phyloP scores from a whole-genome alignment of 2,888 invertebrate genomes.

The Lamellibrachia columna region DNA sequence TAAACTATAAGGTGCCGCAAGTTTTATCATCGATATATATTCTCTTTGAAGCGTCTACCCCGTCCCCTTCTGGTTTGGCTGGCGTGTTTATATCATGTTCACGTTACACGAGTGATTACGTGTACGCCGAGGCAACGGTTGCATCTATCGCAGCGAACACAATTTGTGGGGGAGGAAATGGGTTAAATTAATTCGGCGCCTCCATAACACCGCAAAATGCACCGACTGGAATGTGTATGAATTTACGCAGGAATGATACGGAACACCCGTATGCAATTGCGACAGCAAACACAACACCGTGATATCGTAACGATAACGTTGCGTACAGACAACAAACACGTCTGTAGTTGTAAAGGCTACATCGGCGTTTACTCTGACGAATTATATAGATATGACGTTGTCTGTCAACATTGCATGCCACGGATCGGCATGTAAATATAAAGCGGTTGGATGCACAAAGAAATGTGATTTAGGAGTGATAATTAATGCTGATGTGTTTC shows the following conservation, averaged over 20 bases:
- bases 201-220: neutral
- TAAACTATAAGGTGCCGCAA: neutral
- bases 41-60: slow-evolving; percentile 8
- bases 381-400: neutral
- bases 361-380: neutral
- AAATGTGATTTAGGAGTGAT: neutral
- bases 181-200: neutral
- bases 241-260: neutral
- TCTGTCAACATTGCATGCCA: neutral
- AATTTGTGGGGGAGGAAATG: neutral
- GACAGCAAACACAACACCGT: neutral
- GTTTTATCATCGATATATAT: neutral
- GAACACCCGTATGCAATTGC: neutral
- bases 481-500: neutral
- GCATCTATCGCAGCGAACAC: neutral
- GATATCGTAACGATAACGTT: neutral
- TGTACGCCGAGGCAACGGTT: neutral
- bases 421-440: neutral
- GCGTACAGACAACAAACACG: neutral
- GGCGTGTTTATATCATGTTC: neutral
- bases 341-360: neutral
- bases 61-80: neutral
- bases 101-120: neutral
- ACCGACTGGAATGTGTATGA: neutral
- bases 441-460: neutral